Percentiles rank a stretch among this genome's conserved stretches.
These are phyloP conservation scores for Glyphotaelius pellucidus DNA, from an alignment of 2,888 invertebrate genomes.

Conservation along the genomic window DNA sequence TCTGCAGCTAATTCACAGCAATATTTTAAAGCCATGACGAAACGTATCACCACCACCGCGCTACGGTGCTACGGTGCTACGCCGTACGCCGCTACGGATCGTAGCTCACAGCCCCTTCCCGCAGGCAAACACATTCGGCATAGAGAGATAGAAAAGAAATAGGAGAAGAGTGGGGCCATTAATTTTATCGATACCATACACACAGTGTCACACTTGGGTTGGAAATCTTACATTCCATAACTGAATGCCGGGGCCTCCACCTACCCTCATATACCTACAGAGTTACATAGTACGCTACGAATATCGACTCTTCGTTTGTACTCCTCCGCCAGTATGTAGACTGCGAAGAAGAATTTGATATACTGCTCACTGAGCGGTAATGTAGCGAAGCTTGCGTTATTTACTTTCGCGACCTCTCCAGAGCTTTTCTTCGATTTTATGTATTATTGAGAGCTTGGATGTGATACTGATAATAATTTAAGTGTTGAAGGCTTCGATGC, in stretches of 20 bases:
- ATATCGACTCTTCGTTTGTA: background rate
- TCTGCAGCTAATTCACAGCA: constrained; percentile 53
- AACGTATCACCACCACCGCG: constrained; percentile 55
- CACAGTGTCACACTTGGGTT: constrained; percentile 63
- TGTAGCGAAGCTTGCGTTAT: constrained; percentile 53
- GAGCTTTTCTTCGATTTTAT: constrained; percentile 27
- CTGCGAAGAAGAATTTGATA: constrained; percentile 59
- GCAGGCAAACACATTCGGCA: constrained; percentile 64
- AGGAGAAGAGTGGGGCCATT: constrained; percentile 66
- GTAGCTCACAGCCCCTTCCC: background rate
- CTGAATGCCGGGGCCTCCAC: constrained; percentile 47
- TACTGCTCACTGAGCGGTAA: constrained; percentile 57
- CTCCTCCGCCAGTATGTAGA: background rate
- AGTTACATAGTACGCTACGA: background rate
- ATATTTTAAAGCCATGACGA: constrained; percentile 63
- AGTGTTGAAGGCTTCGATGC: background rate
- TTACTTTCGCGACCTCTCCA: constrained; percentile 46
- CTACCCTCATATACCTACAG: background rate
- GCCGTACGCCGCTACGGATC: constrained; percentile 33
- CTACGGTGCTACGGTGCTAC: constrained; percentile 17
- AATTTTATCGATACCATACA: constrained; percentile 67
- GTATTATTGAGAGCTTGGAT: constrained; percentile 5
- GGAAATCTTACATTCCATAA: constrained; percentile 64
- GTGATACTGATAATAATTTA: background rate
- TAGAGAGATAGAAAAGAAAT: constrained; percentile 66